phyloP scores from a whole-genome alignment of 2,888 invertebrate species.

The Synergus itoensis region DNA sequence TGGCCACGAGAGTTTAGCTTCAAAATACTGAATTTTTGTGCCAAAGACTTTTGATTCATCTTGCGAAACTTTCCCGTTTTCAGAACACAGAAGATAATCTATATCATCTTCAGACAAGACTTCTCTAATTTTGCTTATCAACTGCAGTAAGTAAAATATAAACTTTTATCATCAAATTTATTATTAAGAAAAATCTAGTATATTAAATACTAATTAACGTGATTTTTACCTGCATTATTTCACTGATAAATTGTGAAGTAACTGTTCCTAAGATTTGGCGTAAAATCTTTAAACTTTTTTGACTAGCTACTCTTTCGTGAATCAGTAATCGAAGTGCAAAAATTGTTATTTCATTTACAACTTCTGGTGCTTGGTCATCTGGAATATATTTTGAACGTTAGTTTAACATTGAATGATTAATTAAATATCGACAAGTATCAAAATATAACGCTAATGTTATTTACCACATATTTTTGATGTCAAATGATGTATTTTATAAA shows the following conservation, averaged over 20 bases:
- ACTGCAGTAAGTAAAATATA: slow-evolving; percentile 68
- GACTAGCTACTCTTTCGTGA: slow-evolving; percentile 81
- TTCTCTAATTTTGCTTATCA: slow-evolving; percentile 74
- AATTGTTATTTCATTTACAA: slow-evolving; percentile 83
- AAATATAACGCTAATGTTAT: slow-evolving; percentile 31
- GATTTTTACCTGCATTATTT: slow-evolving; percentile 80
- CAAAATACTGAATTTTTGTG: slow-evolving; percentile 63
- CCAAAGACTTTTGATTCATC: slow-evolving; percentile 60
- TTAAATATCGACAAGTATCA: slow-evolving; percentile 34
- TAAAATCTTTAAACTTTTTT: slow-evolving; percentile 81
- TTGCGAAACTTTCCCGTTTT: slow-evolving; percentile 46
- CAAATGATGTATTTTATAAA: slow-evolving; percentile 75
- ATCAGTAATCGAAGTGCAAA: slow-evolving; percentile 82
- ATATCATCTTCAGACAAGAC: slow-evolving; percentile 64
- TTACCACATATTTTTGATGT: slow-evolving; percentile 66
- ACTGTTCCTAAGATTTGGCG: slow-evolving; percentile 82
- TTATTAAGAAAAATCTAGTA: background rate
- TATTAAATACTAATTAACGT: background rate
- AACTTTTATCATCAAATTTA: slow-evolving; percentile 10
- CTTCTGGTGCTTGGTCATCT: slow-evolving; percentile 80
- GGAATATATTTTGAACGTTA: slow-evolving; percentile 49
- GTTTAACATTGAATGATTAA: slow-evolving; percentile 9
- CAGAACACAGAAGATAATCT: slow-evolving; percentile 58
- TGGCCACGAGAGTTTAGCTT: slow-evolving; percentile 65
- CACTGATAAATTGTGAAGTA: slow-evolving; percentile 79